Evolutionary conservation across 2,888 invertebrate genomes (phyloP).

Genomic region (Ophion ventricosus): DNA sequence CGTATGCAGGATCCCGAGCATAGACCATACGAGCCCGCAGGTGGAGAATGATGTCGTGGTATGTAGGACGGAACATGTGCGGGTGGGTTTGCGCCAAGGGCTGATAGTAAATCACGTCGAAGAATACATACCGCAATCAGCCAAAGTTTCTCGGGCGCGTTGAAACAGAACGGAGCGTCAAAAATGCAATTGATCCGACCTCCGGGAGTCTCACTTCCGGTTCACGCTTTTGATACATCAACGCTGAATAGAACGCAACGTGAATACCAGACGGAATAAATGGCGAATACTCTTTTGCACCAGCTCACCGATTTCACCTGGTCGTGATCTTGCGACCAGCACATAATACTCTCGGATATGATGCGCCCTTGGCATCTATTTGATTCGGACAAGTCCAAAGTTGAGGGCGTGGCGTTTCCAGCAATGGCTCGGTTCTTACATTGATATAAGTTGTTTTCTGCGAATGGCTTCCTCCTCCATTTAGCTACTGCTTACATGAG

Average conservation of each 20-base stretch:
- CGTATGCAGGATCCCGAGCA: slow-evolving; percentile 4
- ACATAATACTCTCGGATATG: not conserved
- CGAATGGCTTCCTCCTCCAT: not conserved
- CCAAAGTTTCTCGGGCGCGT: slow-evolving; percentile 19
- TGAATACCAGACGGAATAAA: not conserved
- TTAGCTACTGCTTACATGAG: not conserved
- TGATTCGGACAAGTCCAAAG: not conserved
- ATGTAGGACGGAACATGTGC: not conserved
- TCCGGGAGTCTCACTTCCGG: slow-evolving; percentile 5
- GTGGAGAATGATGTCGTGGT: slow-evolving; percentile 35
- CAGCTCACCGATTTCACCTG: not conserved
- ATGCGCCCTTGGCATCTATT: not conserved
- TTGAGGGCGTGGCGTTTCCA: not conserved
- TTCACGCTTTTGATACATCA: not conserved
- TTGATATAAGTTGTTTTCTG: not conserved
- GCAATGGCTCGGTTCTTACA: not conserved
- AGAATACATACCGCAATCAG: slow-evolving; percentile 12
- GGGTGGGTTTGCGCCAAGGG: slow-evolving; percentile 32
- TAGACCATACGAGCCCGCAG: slow-evolving; percentile 41
- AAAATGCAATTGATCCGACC: slow-evolving; percentile 19
- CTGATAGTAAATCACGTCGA: slow-evolving; percentile 59
- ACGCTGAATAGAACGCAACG: slow-evolving; percentile 8
- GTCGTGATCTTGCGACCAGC: not conserved
- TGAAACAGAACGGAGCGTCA: not conserved
- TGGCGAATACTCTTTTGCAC: not conserved